A percentile compares a stretch with the other conserved stretches of the same genome.
Evolutionary conservation across 2,797 vertebrate species (phyloP).

Genomic region (Periophthalmus magnuspinnatus): DNA sequence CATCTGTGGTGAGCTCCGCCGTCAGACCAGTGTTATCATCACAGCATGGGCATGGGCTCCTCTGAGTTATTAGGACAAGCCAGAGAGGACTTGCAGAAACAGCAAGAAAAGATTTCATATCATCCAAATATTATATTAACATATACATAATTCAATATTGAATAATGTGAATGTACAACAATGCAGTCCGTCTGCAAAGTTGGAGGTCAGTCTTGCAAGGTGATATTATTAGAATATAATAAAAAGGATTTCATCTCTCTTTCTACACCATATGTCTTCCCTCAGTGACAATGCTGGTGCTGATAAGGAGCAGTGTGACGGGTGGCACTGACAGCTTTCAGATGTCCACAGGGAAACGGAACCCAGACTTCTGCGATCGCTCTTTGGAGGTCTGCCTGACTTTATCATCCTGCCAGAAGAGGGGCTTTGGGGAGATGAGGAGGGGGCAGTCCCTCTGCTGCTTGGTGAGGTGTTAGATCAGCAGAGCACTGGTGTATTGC

Average conservation of each 20-base stretch:
- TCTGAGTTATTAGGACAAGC: slow-evolving; percentile 33
- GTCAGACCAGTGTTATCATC: slow-evolving; percentile 66
- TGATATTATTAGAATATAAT: slow-evolving; percentile 10
- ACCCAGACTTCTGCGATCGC: slow-evolving; percentile 43
- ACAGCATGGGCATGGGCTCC: slow-evolving; percentile 58
- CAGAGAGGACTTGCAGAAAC: slow-evolving; percentile 26
- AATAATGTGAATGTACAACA: background rate
- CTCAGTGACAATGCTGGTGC: slow-evolving; percentile 34
- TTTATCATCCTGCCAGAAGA: slow-evolving; percentile 45
- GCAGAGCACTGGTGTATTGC: slow-evolving; percentile 18
- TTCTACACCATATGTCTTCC: slow-evolving; percentile 31
- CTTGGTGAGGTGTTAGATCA: slow-evolving; percentile 42
- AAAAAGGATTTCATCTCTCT: slow-evolving; percentile 18
- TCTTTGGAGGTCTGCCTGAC: slow-evolving; percentile 38
- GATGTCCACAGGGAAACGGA: slow-evolving; percentile 35
- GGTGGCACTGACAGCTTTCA: slow-evolving; percentile 42
- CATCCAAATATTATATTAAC: background rate
- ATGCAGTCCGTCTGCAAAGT: background rate
- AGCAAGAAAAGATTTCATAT: background rate
- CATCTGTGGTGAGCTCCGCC: slow-evolving; percentile 63
- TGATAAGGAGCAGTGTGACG: slow-evolving; percentile 11
- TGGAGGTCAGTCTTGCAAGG: background rate
- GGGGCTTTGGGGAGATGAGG: slow-evolving; percentile 1
- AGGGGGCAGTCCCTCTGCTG: slow-evolving; percentile 23
- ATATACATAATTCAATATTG: background rate